Evolutionary conservation across 2,797 vertebrate genomes (phyloP), one percentile per base, ranked within the genome.

Genomic region (Pangasius djambal): DNA sequence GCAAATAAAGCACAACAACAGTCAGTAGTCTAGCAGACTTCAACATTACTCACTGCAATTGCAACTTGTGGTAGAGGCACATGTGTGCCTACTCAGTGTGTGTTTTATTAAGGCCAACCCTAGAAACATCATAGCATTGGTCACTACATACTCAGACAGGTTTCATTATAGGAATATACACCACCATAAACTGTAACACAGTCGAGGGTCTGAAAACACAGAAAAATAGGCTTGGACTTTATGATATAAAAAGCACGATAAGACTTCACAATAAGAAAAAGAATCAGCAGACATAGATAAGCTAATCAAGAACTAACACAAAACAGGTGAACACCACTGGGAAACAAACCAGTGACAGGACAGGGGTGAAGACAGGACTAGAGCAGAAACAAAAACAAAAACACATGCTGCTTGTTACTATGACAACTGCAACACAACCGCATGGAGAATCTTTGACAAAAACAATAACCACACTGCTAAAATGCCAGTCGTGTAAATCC

Each of bases 1-100:
- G 67, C 67, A 69, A 69, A 69, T 69, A 69, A 69, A 69, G 67
- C n/a, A 16, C n/a, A 69, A 65, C 61, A 25, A 69, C 31, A 69
- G 15, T 1, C 65, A 67, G 12, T 31, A 67, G 65, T 67, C 28
- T 15, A 67, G 65, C n/a, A 31, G n/a, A 67, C 16, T 4, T 67
- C 65, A 31, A 31, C 65, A 31, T 67, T 31, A 67, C 65, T 67
- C n/a, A 67, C 61, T 63, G 7, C 59, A 61, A 20, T 20, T 61
- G 59, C 28, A 65, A n/a, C 28, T n/a, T 65, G 25, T n/a, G 7
- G 3, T 65, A n/a, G 9, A 65, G 63, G 63, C 63, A 65, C 63
- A 12, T 65, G 63, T n/a, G 63, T 12, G 63, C 9, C 28, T 65
- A 28, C 25, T 65, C 28, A 12, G 9, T 65, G 25, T 65, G 25